Base-by-base conservation (phyloP, 1,140 invertebrate genomes). In the Philotrypesis tridentata region DNA sequence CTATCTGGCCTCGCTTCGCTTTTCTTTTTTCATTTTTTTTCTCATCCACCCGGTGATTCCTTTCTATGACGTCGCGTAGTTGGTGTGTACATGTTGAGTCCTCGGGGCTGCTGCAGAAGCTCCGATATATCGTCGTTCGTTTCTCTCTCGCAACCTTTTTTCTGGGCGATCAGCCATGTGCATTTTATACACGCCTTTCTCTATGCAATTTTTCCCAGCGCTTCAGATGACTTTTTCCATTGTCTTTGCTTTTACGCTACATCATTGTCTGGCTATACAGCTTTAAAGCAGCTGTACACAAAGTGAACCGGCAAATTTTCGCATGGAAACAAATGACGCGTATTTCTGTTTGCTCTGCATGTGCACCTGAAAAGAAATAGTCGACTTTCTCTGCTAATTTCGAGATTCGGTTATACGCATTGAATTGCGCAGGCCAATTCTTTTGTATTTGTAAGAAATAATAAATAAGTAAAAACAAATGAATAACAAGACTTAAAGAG, bases 31-130 rank as follows among this genome's bases (percentile, higher is more conserved):
- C 33, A 37, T 40, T 40, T 60, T n/a, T 80, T 73, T 80, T 65
- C 27, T 65, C 70, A 73, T 67, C 55, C 79, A 29, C n/a, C 55
- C 55, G 33, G 33, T 74, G 68, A 67, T 74, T 65, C 77, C n/a
- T 60, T 40, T 48, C 67, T 55, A 25, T 23, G 31, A 55, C 25
- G 48, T 40, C 33, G 61, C 55, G 55, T 23, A 27, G n/a, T 21
- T 29, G 55, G 71, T n/a, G 31, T 78, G 25, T 68, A 40, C 61
- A 65, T 25, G 23, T 37, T n/a, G 60, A 21, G n/a, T 33, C 67
- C 65, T 23, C 63, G 6, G 37, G 40, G 65, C 23, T 29, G 23
- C 61, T 14, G 17, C 21, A 31, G 25, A n/a, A 29, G 9, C 27
- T 2, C 33, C 8, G 23, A 68, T 68, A n/a, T n/a, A 29, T 72